Base-by-base conservation (phyloP, 1,140 invertebrate genomes). In the Nephotettix cincticeps region DNA sequence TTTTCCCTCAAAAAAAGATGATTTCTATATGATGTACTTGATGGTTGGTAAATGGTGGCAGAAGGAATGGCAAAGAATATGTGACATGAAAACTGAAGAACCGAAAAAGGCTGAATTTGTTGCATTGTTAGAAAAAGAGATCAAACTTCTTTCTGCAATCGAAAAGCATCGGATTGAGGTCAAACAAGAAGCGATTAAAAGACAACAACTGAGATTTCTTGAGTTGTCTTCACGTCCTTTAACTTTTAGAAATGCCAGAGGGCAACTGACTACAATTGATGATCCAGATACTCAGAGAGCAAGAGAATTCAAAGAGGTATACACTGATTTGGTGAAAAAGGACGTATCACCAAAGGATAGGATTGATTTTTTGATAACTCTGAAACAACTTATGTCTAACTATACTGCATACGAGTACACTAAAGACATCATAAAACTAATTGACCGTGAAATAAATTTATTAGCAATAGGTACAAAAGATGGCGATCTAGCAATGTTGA, bases 211-310 rank as follows among this genome's bases (percentile, higher is more conserved):
- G 29, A 80, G 81, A 56, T 87, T 90, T 76, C 79, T 91, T 14
- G 84, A 85, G 69, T 81, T 83, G 73, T 85, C 89, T 70, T 88
- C 88, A 9, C 84, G 84, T 70, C 85, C 89, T 0, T 79, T 87
- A 0, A 80, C 81, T 30, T 91, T 89, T 88, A 84, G 81, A 61
- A 85, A 85, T 32, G 81, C 83, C 28, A 87, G 87, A 69, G 85
- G 84, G 0, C 82, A 84, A 63, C 65, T 82, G 0, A 82, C 90
- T 11, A 81, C 85, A 32, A 87, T 91, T 86, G 83, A 89, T 43
- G 90, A 88, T 3, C 71, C 89, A 43, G 88, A 86, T 77, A 86
- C 85, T 40, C 89, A 90, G 77, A 85, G 84, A 75, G 89, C 88
- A 9, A 82, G 83, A 14, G 84, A 87, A 74, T 83, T 86, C 28